Evolutionary conservation across 1,140 invertebrate species (phyloP).

Genomic region (Proales similis): DNA sequence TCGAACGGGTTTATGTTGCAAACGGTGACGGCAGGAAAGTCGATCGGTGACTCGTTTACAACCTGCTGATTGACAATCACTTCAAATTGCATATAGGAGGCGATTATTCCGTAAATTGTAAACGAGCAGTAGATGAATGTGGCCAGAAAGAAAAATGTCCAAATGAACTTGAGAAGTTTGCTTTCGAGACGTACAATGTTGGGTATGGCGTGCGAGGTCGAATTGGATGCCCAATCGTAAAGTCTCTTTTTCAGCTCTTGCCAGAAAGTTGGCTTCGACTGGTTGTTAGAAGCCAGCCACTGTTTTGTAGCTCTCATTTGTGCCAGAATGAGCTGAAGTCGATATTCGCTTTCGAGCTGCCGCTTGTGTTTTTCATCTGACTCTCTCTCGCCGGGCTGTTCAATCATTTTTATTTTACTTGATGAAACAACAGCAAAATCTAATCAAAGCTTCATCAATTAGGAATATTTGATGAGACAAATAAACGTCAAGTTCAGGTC

Average conservation of each 20-base stretch:
- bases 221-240: neutral
- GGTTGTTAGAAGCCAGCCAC: too few species aligned
- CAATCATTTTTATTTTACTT: too few species aligned
- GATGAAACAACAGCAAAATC: too few species aligned
- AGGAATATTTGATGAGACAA: too few species aligned
- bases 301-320: too few species aligned
- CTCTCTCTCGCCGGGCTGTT: too few species aligned
- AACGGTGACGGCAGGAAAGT: conserved; percentile 51
- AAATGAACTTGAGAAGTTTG: conserved; percentile 22
- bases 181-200: conserved; percentile 7
- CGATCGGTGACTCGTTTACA: conserved; percentile 38
- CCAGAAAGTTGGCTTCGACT: too few species aligned
- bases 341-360: too few species aligned
- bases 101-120: conserved; percentile 7
- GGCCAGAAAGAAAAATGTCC: conserved; percentile 14
- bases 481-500: too few species aligned
- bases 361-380: too few species aligned
- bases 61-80: conserved; percentile 33
- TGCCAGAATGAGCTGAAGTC: too few species aligned
- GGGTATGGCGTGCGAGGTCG: conserved; percentile 25
- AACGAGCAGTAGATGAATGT: conserved; percentile 14
- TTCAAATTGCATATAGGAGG: conserved; percentile 8
- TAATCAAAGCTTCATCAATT: too few species aligned
- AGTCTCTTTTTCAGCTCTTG: conserved; percentile 14
- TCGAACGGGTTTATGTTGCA: conserved; percentile 51